Evolutionary conservation across 2,113 vertebrate genomes (phyloP).

Genomic region (Budorcas taxicolor): DNA sequence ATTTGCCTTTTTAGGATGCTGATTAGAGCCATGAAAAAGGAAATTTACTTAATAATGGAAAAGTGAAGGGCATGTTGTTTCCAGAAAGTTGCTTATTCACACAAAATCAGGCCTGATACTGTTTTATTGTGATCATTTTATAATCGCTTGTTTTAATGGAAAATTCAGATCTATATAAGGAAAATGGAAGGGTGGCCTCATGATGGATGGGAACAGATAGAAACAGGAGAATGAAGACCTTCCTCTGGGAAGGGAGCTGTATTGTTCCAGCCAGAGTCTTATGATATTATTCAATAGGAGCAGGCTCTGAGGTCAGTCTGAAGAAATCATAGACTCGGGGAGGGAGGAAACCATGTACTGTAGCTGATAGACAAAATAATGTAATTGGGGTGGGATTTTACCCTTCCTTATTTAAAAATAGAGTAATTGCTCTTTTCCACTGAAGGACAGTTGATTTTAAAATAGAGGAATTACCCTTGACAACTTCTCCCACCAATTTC

Average conservation of each 20-base stretch:
- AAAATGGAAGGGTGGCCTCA: not conserved
- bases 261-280: not conserved
- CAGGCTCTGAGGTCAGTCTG: not conserved
- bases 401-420: not conserved
- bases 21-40: slow-evolving; percentile 33
- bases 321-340: not conserved
- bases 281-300: not conserved
- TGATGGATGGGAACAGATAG: not conserved
- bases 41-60: slow-evolving; percentile 62
- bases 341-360: not conserved
- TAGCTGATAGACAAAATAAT: not conserved
- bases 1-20: slow-evolving; percentile 58
- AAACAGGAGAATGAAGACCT: not conserved
- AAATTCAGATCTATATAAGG: not conserved
- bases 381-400: not conserved
- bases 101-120: slow-evolving; percentile 26
- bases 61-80: slow-evolving; percentile 50
- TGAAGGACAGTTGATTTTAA: not conserved
- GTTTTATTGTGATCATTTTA: slow-evolving; percentile 27
- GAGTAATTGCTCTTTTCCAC: not conserved
- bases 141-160: slow-evolving; percentile 16
- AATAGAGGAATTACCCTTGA: not conserved
- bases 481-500: not conserved
- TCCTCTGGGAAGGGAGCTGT: not conserved
- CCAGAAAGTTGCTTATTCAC: slow-evolving; percentile 39